Evolutionary conservation across 2,113 vertebrate species (phyloP).

Genomic region (Antigone vipio): DNA sequence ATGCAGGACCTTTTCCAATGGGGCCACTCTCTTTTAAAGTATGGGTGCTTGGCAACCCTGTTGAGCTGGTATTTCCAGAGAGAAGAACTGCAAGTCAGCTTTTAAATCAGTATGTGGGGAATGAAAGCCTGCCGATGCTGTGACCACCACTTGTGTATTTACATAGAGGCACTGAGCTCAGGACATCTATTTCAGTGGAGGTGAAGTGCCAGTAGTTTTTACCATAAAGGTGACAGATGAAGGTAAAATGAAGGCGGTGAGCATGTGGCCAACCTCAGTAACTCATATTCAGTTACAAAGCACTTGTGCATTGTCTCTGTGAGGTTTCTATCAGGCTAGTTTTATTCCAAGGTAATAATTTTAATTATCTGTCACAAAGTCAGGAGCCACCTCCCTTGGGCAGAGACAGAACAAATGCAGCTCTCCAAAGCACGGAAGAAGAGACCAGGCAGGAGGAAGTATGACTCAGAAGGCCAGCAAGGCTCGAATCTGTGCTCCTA

Average conservation of each 20-base stretch:
- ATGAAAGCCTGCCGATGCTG: neutral
- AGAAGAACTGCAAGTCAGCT: neutral
- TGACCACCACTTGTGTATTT: neutral
- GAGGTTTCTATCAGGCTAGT: neutral
- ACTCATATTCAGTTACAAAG: neutral
- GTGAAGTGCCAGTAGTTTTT: neutral
- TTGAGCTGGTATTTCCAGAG: neutral
- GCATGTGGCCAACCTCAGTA: neutral
- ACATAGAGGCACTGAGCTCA: neutral
- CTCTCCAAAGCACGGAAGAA: neutral
- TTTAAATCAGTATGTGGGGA: neutral
- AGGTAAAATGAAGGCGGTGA: neutral
- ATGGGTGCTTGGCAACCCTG: neutral
- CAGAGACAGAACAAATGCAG: neutral
- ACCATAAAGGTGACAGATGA: neutral
- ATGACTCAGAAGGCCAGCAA: neutral
- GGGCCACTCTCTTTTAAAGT: neutral
- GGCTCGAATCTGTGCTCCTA: neutral
- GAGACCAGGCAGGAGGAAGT: neutral
- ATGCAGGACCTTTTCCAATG: neutral
- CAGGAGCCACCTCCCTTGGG: neutral
- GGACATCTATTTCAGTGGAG: neutral
- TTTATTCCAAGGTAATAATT: neutral
- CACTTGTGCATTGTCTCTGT: neutral
- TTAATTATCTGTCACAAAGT: neutral